Evolutionary conservation across 2,888 invertebrate genomes (phyloP).

Genomic region (Yponomeuta cagnagella): DNA sequence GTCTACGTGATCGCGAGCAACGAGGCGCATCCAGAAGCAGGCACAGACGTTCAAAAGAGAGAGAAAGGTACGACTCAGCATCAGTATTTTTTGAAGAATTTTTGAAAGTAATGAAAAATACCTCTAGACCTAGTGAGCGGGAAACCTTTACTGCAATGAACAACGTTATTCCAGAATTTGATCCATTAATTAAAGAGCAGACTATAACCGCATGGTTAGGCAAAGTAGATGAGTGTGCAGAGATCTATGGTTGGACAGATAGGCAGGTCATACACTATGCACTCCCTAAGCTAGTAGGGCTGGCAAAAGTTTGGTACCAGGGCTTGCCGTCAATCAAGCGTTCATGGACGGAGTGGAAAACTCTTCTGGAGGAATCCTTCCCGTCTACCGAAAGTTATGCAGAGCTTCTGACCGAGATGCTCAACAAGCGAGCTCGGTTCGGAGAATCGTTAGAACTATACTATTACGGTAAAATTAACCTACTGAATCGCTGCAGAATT

Average conservation of each 20-base stretch:
- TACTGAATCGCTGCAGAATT: constrained; percentile 25
- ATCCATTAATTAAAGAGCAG: constrained; percentile 20
- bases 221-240: constrained; percentile 19
- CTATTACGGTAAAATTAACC: constrained; percentile 22
- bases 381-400: too few species aligned
- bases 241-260: constrained; percentile 18
- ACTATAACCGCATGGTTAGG: constrained; percentile 20
- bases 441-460: constrained; percentile 22
- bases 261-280: constrained; percentile 18
- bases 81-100: too few species aligned
- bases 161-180: constrained; percentile 20
- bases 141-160: constrained; percentile 14
- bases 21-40: too few species aligned
- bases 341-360: too few species aligned
- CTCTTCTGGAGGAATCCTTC: too few species aligned
- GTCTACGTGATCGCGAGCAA: too few species aligned
- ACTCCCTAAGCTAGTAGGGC: constrained; percentile 11
- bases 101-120: too few species aligned
- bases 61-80: too few species aligned
- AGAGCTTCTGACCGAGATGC: constrained; percentile 21
- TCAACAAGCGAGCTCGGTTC: constrained; percentile 16
- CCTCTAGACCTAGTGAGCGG: not conserved
- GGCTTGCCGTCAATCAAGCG: too few species aligned
- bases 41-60: too few species aligned
- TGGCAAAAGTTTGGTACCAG: too few species aligned